Base-by-base conservation (phyloP, 2,888 invertebrate species). In the Aporophyla nigra region DNA sequence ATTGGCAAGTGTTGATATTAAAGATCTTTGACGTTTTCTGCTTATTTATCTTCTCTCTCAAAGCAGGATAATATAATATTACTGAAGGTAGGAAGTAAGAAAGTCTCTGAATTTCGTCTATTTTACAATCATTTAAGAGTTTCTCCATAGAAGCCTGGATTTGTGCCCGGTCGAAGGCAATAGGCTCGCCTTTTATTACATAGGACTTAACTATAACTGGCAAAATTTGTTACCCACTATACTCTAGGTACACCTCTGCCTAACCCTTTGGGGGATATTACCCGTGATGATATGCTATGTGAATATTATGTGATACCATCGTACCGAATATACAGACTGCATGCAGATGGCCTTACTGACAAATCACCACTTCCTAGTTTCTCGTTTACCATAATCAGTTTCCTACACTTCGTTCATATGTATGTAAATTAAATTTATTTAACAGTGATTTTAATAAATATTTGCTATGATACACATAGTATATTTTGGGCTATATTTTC, bases 351-450 rank as follows among this genome's bases (percentile, higher is more conserved):
- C 43, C 14, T 43, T n/a, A 59, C 77, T 78, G 59, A 6, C 43
- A 16, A 24, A 56, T 56, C n/a, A 46, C 46, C 54, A 51, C 56
- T 66, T 61, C 56, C 61, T 61, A 46, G 33, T 69, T 54, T 67
- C 24, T 61, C n/a, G 21, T 54, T 33, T 33, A 14, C 51, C 33
- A 33, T 43, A 24, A 70, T 69, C 53, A 33, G 24, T 69, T 24
- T 54, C 16, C 9, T 59, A 43, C 14, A n/a, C 14, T 3, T 54
- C n/a, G 21, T 65, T 24, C 4, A 16, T 27, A 21, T 56, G n/a
- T n/a, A n/a, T n/a, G n/a, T n/a, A n/a, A 16, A 51, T 66, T 9
- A 14, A 14, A 51, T 56, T 9, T n/a, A n/a, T n/a, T n/a, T n/a
- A n/a, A n/a, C n/a, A n/a, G n/a, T n/a, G n/a, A n/a, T n/a, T n/a